phyloP scores from a whole-genome alignment of 2,888 invertebrate species.

The Lochmaea capreae region DNA sequence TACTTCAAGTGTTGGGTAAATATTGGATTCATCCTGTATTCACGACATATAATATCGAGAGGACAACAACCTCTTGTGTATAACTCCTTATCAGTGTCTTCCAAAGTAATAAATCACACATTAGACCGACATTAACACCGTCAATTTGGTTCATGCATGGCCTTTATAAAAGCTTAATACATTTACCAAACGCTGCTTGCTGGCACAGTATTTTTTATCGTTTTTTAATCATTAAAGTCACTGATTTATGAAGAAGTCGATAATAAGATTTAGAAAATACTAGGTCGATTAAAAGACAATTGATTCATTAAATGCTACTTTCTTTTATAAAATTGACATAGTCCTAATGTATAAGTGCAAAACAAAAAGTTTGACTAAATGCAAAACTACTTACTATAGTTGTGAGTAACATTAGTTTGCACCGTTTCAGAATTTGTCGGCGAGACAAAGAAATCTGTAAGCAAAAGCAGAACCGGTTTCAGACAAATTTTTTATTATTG shows the following conservation, averaged over 20 bases:
- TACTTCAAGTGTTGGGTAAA: neutral
- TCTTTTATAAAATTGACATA: no score
- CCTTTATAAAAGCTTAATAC: slow-evolving; percentile 38
- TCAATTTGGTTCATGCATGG: slow-evolving; percentile 39
- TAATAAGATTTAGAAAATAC: neutral
- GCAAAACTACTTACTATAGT: no score
- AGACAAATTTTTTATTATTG: no score
- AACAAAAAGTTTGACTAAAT: no score
- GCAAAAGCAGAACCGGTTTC: no score
- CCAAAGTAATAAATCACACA: slow-evolving; percentile 35
- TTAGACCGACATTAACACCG: slow-evolving; percentile 40
- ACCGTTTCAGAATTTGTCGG: no score
- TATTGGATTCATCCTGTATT: slow-evolving; percentile 1
- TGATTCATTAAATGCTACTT: no score
- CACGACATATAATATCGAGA: neutral
- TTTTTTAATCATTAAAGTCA: slow-evolving; percentile 43
- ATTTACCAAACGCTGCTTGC: slow-evolving; percentile 34
- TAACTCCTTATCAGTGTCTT: slow-evolving; percentile 31
- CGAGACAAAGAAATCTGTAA: no score
- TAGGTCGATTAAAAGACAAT: no score
- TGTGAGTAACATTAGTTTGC: no score
- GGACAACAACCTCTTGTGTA: slow-evolving; percentile 7
- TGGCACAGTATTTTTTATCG: slow-evolving; percentile 40
- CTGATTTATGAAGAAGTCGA: slow-evolving; percentile 41
- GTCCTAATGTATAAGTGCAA: no score